Percentiles rank a stretch among this genome's conserved stretches.
phyloP scores from a whole-genome alignment of 2,113 vertebrate species.

The Ardeotis arabs region DNA sequence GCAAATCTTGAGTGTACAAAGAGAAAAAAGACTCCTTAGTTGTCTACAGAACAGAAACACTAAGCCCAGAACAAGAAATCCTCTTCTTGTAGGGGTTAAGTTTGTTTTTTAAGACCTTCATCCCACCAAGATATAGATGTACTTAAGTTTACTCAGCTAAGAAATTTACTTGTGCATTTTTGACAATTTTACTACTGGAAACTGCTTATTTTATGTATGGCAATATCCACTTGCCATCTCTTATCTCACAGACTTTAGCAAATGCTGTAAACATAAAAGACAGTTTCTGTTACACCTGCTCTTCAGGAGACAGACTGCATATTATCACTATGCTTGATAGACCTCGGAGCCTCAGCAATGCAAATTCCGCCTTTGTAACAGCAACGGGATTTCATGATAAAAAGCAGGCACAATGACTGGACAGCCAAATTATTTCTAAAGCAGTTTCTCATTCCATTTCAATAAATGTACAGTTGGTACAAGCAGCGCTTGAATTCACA shows the following conservation, averaged over 20 bases:
- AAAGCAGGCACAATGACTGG: not conserved
- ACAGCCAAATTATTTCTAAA: constrained; percentile 9
- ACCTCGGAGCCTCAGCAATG: not conserved
- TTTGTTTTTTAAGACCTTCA: not conserved
- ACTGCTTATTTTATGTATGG: not conserved
- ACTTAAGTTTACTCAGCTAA: not conserved
- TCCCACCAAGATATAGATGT: not conserved
- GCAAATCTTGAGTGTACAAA: not conserved
- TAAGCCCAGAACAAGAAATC: not conserved
- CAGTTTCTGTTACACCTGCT: constrained; percentile 21
- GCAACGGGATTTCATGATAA: not conserved
- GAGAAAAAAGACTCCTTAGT: not conserved
- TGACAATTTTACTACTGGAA: not conserved
- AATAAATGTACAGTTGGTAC: not conserved
- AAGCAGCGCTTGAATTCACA: not conserved
- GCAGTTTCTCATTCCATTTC: not conserved
- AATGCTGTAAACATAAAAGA: not conserved
- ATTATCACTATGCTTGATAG: not conserved
- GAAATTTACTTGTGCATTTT: not conserved
- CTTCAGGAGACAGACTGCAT: not conserved
- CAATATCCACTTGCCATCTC: not conserved
- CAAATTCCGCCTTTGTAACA: not conserved
- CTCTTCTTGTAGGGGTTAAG: not conserved
- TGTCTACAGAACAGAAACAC: not conserved
- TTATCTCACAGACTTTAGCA: not conserved